Evolutionary conservation across 2,797 vertebrate genomes (phyloP).

Genomic region (Melanotaenia maccullochi): DNA sequence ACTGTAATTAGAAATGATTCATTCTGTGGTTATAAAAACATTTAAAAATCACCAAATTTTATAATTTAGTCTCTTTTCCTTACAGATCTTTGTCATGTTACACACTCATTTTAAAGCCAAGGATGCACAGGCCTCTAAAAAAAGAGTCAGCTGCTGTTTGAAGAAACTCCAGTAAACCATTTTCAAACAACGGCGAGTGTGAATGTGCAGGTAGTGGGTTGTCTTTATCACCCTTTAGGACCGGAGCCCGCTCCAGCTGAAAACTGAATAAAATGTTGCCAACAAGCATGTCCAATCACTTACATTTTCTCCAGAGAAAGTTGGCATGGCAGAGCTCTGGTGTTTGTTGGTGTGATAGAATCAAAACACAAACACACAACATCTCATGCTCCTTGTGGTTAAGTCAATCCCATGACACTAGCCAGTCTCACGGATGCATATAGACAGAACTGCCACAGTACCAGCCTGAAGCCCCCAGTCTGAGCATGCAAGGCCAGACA

Average conservation of each 20-base stretch:
- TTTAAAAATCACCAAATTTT: not conserved
- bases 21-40: not conserved
- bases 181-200: constrained; percentile 11
- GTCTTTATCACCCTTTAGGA: constrained; percentile 21
- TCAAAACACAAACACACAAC: not conserved
- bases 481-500: constrained; percentile 71
- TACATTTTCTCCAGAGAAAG: constrained; percentile 29
- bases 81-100: not conserved
- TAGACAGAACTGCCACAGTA: constrained; percentile 48
- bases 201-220: constrained; percentile 9
- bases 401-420: constrained; percentile 41
- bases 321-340: not conserved
- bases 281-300: constrained; percentile 25
- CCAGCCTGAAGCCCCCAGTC: constrained; percentile 60
- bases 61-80: not conserved
- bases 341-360: constrained; percentile 3
- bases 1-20: not conserved
- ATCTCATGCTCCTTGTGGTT: constrained; percentile 12
- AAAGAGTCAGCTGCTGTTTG: too few relatives aligned
- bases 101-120: constrained; percentile 15
- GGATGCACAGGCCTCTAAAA: constrained; percentile 11
- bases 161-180: constrained; percentile 44
- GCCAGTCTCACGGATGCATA: constrained; percentile 37
- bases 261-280: constrained; percentile 21
- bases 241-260: not conserved